phyloP scores from a whole-genome alignment of 2,113 vertebrate genomes.

The Calyptommatus sinebrachiatus region DNA sequence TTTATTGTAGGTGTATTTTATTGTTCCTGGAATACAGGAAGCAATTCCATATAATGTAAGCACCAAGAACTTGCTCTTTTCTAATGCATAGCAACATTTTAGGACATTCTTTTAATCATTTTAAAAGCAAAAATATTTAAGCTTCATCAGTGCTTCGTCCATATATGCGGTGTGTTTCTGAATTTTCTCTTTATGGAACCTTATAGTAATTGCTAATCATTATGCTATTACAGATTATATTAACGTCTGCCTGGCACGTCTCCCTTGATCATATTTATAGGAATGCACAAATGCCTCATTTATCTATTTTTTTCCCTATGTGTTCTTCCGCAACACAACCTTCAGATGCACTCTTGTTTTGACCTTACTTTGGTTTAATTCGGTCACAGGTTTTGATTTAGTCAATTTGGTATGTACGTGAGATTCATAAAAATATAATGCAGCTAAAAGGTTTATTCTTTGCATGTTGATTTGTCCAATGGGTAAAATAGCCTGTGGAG shows the following conservation, averaged over 20 bases:
- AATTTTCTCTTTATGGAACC: not conserved
- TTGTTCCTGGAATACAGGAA: not conserved
- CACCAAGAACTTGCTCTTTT: not conserved
- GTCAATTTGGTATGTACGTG: too few relatives aligned
- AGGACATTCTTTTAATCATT: not conserved
- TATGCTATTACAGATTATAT: not conserved
- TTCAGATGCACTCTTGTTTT: not conserved
- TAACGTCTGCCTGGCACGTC: not conserved
- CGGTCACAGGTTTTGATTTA: too few relatives aligned
- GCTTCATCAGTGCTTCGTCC: not conserved
- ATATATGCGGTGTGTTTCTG: not conserved
- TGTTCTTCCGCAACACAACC: not conserved
- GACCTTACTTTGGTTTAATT: not conserved
- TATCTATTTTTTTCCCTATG: not conserved
- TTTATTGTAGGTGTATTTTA: not conserved
- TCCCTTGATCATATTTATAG: not conserved
- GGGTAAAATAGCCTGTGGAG: too few relatives aligned
- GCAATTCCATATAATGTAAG: not conserved
- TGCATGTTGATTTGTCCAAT: too few relatives aligned
- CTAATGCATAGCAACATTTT: not conserved
- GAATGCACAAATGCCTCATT: not conserved
- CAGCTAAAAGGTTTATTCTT: too few relatives aligned
- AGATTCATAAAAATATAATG: too few relatives aligned
- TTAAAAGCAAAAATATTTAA: not conserved
- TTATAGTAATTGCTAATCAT: not conserved